Evolutionary conservation across 1,140 invertebrate genomes (phyloP), one percentile per base, ranked within the genome.

Genomic region (Proales similis): DNA sequence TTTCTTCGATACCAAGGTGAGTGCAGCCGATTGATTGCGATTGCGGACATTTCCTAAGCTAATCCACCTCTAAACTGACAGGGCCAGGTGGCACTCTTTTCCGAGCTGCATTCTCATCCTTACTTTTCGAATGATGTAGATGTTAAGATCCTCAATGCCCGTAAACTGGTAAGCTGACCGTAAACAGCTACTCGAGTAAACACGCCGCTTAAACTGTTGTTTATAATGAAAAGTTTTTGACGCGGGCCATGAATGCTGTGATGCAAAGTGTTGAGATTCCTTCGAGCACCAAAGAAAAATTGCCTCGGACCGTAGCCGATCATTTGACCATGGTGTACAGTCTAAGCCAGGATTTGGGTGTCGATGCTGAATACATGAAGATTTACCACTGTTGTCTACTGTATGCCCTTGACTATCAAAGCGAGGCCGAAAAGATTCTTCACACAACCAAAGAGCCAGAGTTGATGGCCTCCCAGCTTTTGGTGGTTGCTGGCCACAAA

Each of bases 1-100:
- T 66, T 74, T 93, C 3, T 93, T 89, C 68, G 86, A 90, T 70
- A 77, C 79, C 20, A 78, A 81, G 70, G 81, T 84, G 70, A 74
- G 69, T 67, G 61, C 11, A 29, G 17, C 47, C n/a, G 14, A 49
- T 9, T n/a, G 11, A 29, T 62, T 20, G 45, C 45, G 19, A 19
- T 4, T 48, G 19, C 36, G 22, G n/a, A 27, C 3, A n/a, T 12
- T 38, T 53, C 24, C 38, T 19, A 36, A 19, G 42, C 24, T 27
- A 11, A 24, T 14, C 24, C 36, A 24, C 17, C 4, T 42, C 17
- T 38, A 1, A 36, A 19, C 42, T 22, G n/a, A 38, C n/a, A 53
- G 48, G 57, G 57, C 20, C 45, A 20, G 27, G 30, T 33, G 17
- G 57, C 57, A 30, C 36, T 61, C 7, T 19, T 32, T 32, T 45